A percentile compares a stretch with the other conserved stretches of the same genome.
Conservation (phyloP, 2,797 vertebrate species). For the Hydrolagus colliei region DNA sequence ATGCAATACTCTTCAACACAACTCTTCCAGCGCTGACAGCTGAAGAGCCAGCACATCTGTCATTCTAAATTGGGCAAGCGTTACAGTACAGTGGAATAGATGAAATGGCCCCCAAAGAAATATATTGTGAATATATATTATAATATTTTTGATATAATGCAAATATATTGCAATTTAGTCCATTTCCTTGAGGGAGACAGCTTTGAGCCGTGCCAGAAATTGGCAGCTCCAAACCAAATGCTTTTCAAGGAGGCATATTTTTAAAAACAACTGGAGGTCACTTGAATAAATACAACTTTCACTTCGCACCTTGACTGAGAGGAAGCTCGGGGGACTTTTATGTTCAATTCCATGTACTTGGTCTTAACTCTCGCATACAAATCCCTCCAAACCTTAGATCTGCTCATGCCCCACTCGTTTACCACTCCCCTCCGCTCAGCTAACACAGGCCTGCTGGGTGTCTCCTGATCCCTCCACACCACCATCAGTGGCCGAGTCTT, state of each 20-base stretch:
- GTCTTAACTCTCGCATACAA: no score
- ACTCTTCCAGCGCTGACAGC: slow-evolving; percentile 25
- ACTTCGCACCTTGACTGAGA: not conserved
- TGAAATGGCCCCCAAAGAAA: slow-evolving; percentile 41
- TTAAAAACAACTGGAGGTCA: not conserved
- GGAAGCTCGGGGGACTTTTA: not conserved
- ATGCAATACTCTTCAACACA: slow-evolving; percentile 14
- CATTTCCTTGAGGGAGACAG: slow-evolving; percentile 46
- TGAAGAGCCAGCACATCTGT: slow-evolving; percentile 45
- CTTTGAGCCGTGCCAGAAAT: slow-evolving; percentile 26
- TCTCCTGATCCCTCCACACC: no score
- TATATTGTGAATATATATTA: slow-evolving; percentile 35
- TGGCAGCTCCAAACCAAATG: slow-evolving; percentile 2
- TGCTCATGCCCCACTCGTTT: no score
- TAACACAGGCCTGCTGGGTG: no score
- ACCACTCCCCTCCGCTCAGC: no score
- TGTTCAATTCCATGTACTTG: no score
- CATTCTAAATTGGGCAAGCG: slow-evolving; percentile 33
- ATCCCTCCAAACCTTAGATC: no score
- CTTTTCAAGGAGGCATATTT: not conserved
- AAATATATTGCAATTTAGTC: slow-evolving; percentile 51
- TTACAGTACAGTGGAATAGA: slow-evolving; percentile 10
- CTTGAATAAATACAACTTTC: not conserved
- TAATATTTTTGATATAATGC: slow-evolving; percentile 45
- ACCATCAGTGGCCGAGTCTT: no score